Evolutionary conservation across 2,888 invertebrate genomes (phyloP), one percentile per base, ranked within the genome.

Genomic region (Pollenia labialis): DNA sequence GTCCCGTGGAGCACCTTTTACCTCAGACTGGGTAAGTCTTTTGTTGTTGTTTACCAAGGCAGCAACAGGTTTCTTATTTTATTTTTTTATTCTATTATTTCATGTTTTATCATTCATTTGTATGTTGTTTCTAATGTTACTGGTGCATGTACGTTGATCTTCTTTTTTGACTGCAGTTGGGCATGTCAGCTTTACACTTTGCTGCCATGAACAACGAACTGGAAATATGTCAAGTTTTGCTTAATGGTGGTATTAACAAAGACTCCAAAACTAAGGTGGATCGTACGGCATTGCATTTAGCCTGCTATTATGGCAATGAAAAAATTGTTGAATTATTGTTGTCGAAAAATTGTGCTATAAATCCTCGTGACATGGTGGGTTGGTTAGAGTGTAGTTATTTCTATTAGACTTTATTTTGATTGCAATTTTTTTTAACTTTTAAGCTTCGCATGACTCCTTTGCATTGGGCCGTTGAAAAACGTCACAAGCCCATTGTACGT

Each of bases 201-300:
- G 97, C 98, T 48, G 96, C 96, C 62, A 96, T 96, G 94, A 95
- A 95, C 92, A 98, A 98, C 92, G 96, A 97, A 90, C 93, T 95
- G 76, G 96, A 96, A 89, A 96, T 97, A 69, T 97, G 97, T 89
- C 96, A 97, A 90, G 95, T 97, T 89, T 94, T 98, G 86, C 94
- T 98, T 83, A 94, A 96, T 87, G 97, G 98, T 18, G 98, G 98
- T 79, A 97, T 97, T 89, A 97, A 97, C 76, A 95, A 97, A 89
- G 98, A 98, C 94, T 96, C 97, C 1, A 95, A 97, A 90, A 98
- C 97, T 44, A 99, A 99, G 94, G 97, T 98, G 2, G 98, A 98
- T 92, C 95, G 97, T 90, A 98, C 98, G 23, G 97, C 98, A 46
- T 94, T 99, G 88, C 98, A 99, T 94, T 95, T 98, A 92, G 98